phyloP scores from a whole-genome alignment of 2,113 vertebrate species.

The Bothrops jararaca region DNA sequence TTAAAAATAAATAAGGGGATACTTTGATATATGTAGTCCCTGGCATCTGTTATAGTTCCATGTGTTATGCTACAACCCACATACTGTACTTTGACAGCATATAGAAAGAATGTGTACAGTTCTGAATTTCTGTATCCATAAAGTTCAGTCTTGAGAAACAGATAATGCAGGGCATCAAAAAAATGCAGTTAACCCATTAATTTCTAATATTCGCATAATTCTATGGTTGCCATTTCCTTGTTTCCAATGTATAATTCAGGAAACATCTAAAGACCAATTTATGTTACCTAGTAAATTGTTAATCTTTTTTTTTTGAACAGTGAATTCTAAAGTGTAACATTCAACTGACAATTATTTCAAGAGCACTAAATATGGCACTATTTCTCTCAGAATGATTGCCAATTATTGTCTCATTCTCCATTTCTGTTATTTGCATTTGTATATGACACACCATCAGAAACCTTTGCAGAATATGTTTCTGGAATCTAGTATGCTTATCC shows the following conservation, averaged over 20 bases:
- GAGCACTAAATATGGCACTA: background rate
- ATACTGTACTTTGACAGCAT: background rate
- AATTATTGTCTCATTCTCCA: background rate
- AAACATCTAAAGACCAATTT: background rate
- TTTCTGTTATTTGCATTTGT: background rate
- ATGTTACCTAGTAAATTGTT: background rate
- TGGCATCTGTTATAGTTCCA: background rate
- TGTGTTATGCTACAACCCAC: background rate
- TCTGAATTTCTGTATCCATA: background rate
- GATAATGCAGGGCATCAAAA: background rate
- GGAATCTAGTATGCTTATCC: slow-evolving; percentile 7
- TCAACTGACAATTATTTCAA: background rate
- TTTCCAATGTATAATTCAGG: background rate
- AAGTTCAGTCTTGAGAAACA: background rate
- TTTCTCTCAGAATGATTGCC: background rate
- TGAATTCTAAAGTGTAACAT: background rate
- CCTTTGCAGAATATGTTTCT: background rate
- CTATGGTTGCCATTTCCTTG: background rate
- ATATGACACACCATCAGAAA: background rate
- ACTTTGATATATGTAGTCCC: background rate
- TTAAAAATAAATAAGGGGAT: background rate
- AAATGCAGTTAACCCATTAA: background rate
- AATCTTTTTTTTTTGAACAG: background rate
- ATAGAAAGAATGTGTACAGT: background rate
- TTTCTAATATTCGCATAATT: background rate